A percentile compares a stretch with the other conserved stretches of the same genome.
Conservation (phyloP, 1,140 invertebrate species). For the Anastatus disparis region DNA sequence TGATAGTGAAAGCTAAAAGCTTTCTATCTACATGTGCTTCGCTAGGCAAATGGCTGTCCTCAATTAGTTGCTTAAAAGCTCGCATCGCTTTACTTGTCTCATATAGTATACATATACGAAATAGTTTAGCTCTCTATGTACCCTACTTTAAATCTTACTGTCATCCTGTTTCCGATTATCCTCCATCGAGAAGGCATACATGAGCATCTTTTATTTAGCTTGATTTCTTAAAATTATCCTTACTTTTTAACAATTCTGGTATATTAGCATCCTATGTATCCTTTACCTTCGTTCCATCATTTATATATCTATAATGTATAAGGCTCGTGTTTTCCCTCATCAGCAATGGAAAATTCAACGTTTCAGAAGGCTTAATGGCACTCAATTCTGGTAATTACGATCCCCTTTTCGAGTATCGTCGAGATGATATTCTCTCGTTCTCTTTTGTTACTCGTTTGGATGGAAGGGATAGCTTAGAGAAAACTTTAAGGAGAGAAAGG, state of each 20-base stretch:
- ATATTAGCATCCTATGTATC: too few species aligned
- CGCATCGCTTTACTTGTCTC: not conserved
- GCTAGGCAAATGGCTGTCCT: not conserved
- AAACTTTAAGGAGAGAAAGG: not conserved
- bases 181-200: too few species aligned
- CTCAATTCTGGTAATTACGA: slow-evolving; percentile 38
- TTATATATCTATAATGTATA: not conserved
- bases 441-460: not conserved
- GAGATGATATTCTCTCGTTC: not conserved
- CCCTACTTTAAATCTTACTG: too few species aligned
- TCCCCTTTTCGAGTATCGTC: slow-evolving; percentile 4
- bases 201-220: too few species aligned
- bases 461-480: not conserved
- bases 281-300: too few species aligned
- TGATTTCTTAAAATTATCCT: too few species aligned
- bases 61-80: slow-evolving; percentile 6
- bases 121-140: too few species aligned
- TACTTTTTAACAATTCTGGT: too few species aligned
- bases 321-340: slow-evolving; percentile 3
- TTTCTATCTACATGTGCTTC: too few species aligned
- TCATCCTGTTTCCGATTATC: not conserved
- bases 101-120: not conserved
- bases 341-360: slow-evolving; percentile 30
- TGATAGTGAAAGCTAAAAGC: too few species aligned
- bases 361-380: slow-evolving; percentile 25